Conservation (phyloP, 2,888 invertebrate genomes). For the Platerodrilus igneus region DNA sequence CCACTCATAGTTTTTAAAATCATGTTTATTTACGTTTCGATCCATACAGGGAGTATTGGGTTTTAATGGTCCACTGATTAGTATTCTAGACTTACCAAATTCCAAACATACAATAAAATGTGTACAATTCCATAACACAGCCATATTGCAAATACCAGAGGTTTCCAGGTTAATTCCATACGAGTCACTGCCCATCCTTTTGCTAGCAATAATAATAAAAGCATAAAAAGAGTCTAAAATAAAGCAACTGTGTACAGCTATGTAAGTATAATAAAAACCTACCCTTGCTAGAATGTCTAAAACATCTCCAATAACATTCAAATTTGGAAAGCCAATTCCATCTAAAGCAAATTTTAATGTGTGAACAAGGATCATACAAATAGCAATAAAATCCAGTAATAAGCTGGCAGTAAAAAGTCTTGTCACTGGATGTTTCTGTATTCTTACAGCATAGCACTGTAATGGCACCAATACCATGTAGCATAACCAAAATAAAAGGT, state of each 20-base stretch:
- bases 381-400: constrained; percentile 76
- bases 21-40: too few species aligned
- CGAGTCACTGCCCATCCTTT: constrained; percentile 97
- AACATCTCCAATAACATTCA: constrained; percentile 86
- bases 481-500: constrained; percentile 80
- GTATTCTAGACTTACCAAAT: constrained; percentile 81
- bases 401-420: constrained; percentile 85
- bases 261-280: too few species aligned
- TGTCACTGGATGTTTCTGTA: constrained; percentile 88
- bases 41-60: too few species aligned
- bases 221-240: constrained; percentile 85
- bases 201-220: constrained; percentile 83
- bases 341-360: constrained; percentile 86
- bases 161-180: constrained; percentile 82
- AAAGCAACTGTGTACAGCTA: constrained; percentile 17
- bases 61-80: background rate
- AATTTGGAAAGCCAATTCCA: constrained; percentile 78
- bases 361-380: constrained; percentile 83
- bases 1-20: too few species aligned
- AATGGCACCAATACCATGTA: constrained; percentile 80
- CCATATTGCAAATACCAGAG: constrained; percentile 83
- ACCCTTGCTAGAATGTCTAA: constrained; percentile 88
- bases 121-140: constrained; percentile 86
- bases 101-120: constrained; percentile 91
- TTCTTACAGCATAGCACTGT: constrained; percentile 84